Evolutionary conservation across 2,113 vertebrate species (phyloP).

Genomic region (Empidonax alnorum): DNA sequence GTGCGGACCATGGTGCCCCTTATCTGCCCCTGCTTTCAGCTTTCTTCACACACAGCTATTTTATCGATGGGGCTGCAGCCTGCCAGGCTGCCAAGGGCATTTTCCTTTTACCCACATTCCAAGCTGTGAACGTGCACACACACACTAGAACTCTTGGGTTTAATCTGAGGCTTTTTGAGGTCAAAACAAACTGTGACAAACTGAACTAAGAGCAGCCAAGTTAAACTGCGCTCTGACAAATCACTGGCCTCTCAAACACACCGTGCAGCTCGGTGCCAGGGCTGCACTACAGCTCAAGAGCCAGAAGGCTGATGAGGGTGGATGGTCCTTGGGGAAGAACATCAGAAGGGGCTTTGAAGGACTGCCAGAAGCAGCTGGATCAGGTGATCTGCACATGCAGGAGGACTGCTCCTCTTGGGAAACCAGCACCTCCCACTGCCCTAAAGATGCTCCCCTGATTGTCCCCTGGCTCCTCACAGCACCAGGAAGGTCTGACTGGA

Average conservation of each 20-base stretch:
- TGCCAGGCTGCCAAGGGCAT: background rate
- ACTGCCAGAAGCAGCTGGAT: fast-evolving
- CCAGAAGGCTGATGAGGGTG: background rate
- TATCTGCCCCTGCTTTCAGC: background rate
- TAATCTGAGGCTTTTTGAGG: background rate
- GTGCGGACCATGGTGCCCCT: background rate
- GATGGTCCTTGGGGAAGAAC: background rate
- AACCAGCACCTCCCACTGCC: background rate
- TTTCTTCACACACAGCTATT: background rate
- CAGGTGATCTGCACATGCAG: background rate
- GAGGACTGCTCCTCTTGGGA: background rate
- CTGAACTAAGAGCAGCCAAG: background rate
- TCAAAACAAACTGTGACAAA: background rate
- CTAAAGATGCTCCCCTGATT: background rate
- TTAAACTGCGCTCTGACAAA: background rate
- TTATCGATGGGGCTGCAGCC: background rate
- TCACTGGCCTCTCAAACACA: background rate
- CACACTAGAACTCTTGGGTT: background rate
- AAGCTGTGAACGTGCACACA: background rate
- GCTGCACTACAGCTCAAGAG: background rate
- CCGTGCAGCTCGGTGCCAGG: fast-evolving
- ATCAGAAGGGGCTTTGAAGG: background rate
- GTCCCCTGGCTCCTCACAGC: background rate
- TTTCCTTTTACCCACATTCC: background rate
- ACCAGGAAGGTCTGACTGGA: background rate